These are phyloP conservation scores for Poeciliopsis paucimaculata DNA, from an alignment of 2,797 vertebrate species.

Conservation along the genomic window DNA sequence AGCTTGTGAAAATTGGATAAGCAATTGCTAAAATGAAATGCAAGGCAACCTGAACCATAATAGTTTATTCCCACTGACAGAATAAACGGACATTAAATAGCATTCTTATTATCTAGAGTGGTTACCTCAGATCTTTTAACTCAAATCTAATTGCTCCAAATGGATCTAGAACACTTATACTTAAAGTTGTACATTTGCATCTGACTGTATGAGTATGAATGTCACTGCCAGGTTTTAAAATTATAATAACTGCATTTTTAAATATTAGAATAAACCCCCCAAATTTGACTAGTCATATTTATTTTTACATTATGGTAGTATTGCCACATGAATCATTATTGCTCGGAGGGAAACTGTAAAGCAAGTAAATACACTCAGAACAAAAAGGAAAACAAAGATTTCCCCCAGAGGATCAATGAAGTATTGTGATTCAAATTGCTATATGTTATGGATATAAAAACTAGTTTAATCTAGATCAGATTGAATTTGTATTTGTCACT, in stretches of 20 bases:
- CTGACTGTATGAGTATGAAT: no score
- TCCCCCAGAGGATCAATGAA: no score
- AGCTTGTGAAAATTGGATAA: neutral
- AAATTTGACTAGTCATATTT: neutral
- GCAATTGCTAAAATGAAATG: neutral
- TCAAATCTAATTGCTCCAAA: neutral
- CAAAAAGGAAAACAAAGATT: neutral
- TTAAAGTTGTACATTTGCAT: neutral
- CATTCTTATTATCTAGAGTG: no score
- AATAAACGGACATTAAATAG: no score
- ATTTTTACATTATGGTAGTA: neutral
- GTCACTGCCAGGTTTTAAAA: no score
- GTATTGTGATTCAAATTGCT: neutral
- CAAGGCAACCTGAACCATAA: neutral
- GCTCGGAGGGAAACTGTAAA: neutral
- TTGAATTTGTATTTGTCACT: neutral
- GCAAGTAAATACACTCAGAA: neutral
- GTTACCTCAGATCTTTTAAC: no score
- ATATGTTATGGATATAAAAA: neutral
- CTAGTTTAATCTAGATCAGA: neutral
- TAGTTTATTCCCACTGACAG: no score
- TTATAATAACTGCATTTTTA: no score
- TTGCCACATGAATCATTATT: neutral
- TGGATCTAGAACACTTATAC: neutral
- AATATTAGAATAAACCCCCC: no score